Conservation (phyloP, 1,140 invertebrate species). For the Subanguina moxae region DNA sequence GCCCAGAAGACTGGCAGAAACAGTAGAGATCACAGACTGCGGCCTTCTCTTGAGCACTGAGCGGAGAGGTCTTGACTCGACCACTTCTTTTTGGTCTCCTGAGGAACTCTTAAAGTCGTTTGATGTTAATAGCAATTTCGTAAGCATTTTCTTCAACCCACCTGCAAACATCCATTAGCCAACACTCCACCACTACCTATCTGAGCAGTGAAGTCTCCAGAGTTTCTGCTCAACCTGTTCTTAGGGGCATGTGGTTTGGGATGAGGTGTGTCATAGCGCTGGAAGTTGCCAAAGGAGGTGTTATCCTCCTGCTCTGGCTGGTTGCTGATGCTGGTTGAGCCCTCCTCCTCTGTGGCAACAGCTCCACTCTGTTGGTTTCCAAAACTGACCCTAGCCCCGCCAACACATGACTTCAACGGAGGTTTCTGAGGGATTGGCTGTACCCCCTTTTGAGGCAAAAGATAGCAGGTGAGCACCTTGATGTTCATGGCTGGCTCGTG, state of each 20-base stretch:
- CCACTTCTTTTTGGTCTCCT: background rate
- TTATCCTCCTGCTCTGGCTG: constrained; percentile 46
- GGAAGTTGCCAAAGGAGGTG: constrained; percentile 66
- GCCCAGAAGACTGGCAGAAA: constrained; percentile 8
- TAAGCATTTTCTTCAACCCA: background rate
- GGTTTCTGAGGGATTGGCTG: constrained; percentile 3
- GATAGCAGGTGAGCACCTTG: constrained; percentile 91
- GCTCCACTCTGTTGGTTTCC: background rate
- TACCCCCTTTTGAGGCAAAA: constrained; percentile 78
- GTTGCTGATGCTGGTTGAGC: background rate
- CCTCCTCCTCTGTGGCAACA: background rate
- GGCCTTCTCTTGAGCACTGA: constrained; percentile 39
- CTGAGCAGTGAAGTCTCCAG: constrained; percentile 34
- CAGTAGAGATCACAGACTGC: constrained; percentile 21
- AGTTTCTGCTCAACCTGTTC: constrained; percentile 38
- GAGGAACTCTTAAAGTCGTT: too few relatives aligned
- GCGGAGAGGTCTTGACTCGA: constrained; percentile 37
- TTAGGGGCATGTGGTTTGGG: constrained; percentile 66
- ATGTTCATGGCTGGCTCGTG: constrained; percentile 67
- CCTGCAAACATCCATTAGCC: background rate
- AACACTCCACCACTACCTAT: background rate
- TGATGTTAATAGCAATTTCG: background rate
- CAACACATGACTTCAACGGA: constrained; percentile 41
- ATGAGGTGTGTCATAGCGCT: constrained; percentile 94
- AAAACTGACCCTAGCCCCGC: constrained; percentile 54